Evolutionary conservation across 2,113 vertebrate species (phyloP).

Genomic region (Myotis brandtii): DNA sequence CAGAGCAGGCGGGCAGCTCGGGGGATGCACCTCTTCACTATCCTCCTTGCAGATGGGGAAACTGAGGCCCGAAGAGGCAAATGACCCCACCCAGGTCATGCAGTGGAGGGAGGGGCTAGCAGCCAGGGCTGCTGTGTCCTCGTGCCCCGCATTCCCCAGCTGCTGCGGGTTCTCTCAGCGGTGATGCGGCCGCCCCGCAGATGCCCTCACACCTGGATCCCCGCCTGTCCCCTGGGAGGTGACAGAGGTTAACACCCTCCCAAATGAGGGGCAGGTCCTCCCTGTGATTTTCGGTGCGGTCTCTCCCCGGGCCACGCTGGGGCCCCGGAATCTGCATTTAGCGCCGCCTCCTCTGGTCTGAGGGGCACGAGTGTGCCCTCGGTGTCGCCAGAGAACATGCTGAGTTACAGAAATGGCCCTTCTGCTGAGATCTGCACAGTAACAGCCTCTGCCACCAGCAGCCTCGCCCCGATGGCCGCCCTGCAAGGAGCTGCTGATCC

Average conservation of each 20-base stretch:
- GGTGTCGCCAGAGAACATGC: no score
- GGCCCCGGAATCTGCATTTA: background rate
- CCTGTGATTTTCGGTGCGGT: no score
- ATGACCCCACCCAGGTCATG: background rate
- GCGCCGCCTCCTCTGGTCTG: background rate
- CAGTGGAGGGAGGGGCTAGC: background rate
- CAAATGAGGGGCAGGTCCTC: background rate
- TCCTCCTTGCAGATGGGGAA: background rate
- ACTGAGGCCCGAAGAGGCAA: background rate
- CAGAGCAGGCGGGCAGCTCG: background rate
- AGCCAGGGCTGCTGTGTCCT: background rate
- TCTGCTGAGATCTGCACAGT: background rate
- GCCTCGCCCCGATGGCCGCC: background rate
- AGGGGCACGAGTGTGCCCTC: background rate
- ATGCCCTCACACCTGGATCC: background rate
- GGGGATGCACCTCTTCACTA: background rate
- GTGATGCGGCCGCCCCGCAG: background rate
- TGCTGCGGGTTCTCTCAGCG: background rate
- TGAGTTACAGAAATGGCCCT: rapidly evolving
- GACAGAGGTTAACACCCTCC: background rate
- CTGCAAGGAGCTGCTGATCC: background rate
- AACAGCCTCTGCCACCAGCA: rapidly evolving
- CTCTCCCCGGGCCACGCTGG: background rate
- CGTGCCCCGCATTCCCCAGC: rapidly evolving
- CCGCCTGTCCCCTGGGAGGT: rapidly evolving